Conservation (phyloP, 2,797 vertebrate genomes). For the Hydrolagus colliei region DNA sequence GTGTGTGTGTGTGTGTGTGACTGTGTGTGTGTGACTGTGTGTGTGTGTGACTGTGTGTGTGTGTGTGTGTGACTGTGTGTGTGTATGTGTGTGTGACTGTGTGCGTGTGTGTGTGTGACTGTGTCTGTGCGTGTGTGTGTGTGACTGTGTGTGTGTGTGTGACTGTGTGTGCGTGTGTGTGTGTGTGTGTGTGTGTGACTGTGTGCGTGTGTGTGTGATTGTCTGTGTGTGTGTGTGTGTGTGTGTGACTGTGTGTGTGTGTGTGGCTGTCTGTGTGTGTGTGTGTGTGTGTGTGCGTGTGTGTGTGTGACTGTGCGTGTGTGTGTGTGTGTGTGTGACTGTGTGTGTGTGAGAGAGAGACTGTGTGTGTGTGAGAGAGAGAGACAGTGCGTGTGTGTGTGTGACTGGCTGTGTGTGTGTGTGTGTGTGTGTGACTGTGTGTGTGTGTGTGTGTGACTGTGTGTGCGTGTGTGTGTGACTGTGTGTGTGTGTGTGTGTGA, state of each 20-base stretch:
- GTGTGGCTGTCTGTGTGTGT: too few species aligned
- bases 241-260: too few species aligned
- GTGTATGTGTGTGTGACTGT: neutral
- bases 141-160: too few species aligned
- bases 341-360: neutral
- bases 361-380: neutral
- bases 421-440: neutral
- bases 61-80: neutral
- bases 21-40: neutral
- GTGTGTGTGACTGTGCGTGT: too few species aligned
- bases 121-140: constrained; percentile 46
- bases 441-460: neutral
- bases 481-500: neutral
- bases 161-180: too few species aligned
- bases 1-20: neutral
- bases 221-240: too few species aligned
- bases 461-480: neutral
- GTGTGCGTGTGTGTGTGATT: too few species aligned
- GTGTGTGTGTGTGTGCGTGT: too few species aligned
- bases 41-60: neutral
- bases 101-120: too few species aligned
- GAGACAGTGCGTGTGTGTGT: too few species aligned
- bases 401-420: too few species aligned
- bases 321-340: neutral
- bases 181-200: neutral